Conservation (phyloP, 1,140 invertebrate genomes). For the Maniola jurtina region DNA sequence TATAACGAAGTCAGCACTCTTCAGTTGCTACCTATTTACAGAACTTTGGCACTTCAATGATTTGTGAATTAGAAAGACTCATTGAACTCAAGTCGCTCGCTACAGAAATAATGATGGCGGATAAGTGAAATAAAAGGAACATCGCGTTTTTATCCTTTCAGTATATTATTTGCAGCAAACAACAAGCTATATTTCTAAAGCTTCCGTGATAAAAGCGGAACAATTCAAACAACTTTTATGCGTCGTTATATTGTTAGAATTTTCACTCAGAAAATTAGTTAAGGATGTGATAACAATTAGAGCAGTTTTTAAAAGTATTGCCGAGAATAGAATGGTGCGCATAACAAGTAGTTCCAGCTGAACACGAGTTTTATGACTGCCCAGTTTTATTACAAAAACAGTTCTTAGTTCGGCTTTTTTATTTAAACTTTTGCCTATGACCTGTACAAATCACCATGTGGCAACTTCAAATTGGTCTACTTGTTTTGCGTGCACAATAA, state of each 20-base stretch:
- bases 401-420: too few species aligned
- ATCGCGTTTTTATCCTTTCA: not conserved
- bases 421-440: too few species aligned
- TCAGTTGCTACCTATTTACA: not conserved
- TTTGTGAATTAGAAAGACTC: not conserved
- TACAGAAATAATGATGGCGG: slow-evolving; percentile 3
- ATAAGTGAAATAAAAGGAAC: slow-evolving; percentile 3
- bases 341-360: too few species aligned
- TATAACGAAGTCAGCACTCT: too few species aligned
- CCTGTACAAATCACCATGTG: too few species aligned
- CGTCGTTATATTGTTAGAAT: not conserved
- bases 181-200: not conserved
- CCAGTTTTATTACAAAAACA: too few species aligned
- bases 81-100: not conserved
- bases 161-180: not conserved
- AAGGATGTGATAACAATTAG: too few species aligned
- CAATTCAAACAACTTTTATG: not conserved
- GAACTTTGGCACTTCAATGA: not conserved
- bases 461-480: too few species aligned
- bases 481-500: too few species aligned
- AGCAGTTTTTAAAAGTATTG: too few species aligned
- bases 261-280: not conserved
- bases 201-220: not conserved
- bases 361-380: too few species aligned
- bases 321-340: too few species aligned